Conservation (phyloP, 2,113 vertebrate species). For the Pavo muticus region DNA sequence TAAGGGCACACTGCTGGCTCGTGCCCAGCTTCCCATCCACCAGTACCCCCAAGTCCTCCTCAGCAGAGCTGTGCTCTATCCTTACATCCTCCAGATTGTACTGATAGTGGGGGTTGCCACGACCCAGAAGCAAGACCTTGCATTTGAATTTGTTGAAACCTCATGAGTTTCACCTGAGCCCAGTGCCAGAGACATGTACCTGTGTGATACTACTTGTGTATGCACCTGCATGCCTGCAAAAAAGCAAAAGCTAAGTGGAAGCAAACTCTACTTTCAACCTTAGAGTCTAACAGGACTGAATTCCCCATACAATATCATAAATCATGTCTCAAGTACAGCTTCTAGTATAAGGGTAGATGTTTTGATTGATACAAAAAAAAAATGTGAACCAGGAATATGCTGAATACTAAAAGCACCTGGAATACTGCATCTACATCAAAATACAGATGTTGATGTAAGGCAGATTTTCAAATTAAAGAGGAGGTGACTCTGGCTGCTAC, state of each 20-base stretch:
- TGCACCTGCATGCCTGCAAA: not conserved
- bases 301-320: not conserved
- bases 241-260: not conserved
- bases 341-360: not conserved
- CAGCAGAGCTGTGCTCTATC: no score
- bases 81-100: no score
- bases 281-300: not conserved
- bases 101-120: no score
- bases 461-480: not conserved
- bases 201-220: not conserved
- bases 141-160: no score
- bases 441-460: not conserved
- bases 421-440: not conserved
- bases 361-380: not conserved
- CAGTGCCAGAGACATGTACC: no score
- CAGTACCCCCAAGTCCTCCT: no score
- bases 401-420: not conserved
- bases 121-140: no score
- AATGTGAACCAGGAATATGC: not conserved
- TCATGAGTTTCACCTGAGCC: no score
- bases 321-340: not conserved
- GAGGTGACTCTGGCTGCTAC: not conserved
- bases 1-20: no score
- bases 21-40: no score
- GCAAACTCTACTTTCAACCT: not conserved